Conservation (phyloP, 2,797 vertebrate species). For the Scolopax bukidnonensis region DNA sequence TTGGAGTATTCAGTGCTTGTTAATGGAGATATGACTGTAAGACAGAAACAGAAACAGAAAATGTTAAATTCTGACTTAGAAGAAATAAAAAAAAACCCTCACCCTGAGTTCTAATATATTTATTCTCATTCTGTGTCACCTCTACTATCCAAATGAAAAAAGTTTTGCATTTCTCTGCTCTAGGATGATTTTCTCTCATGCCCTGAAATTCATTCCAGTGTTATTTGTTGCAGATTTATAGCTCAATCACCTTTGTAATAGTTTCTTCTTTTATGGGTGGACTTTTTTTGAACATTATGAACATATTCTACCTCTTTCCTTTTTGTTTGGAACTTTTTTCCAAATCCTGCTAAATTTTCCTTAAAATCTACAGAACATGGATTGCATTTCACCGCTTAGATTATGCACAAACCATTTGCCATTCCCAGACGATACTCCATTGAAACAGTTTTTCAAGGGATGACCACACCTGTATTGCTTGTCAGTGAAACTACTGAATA, state of each 20-base stretch:
- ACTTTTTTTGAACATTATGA: background rate
- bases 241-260: background rate
- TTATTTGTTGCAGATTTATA: background rate
- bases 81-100: background rate
- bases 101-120: background rate
- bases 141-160: background rate
- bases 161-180: background rate
- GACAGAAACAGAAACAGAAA: background rate
- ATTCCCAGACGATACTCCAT: no score
- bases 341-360: background rate
- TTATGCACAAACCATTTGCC: background rate
- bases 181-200: background rate
- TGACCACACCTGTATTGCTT: background rate
- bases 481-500: background rate
- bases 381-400: background rate
- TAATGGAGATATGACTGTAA: background rate
- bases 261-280: background rate
- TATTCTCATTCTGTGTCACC: background rate
- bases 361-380: background rate
- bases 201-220: rapidly evolving
- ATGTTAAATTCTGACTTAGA: background rate
- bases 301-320: background rate
- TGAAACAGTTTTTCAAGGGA: background rate
- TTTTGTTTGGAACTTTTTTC: background rate
- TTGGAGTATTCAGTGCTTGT: background rate